Evolutionary conservation across 2,113 vertebrate species (phyloP), one percentile per base, ranked within the genome.

Genomic region (Amazona vittata): DNA sequence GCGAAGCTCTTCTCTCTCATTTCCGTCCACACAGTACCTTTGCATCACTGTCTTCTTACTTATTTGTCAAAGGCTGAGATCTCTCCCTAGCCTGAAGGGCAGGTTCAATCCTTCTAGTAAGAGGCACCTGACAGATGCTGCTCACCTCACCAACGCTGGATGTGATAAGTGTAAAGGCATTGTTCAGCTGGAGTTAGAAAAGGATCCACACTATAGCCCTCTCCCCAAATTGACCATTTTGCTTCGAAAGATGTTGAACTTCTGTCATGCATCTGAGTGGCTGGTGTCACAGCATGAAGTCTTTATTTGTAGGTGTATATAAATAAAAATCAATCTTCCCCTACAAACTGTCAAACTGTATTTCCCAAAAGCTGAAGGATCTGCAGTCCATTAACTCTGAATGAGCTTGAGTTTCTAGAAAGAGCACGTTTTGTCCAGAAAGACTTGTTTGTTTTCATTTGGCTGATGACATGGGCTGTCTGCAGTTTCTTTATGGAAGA

Each of bases 391-490:
- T 83, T 89, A 90, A 77, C 50, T 69, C 53, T 88, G 64, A 81
- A 60, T 59, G 33, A 93, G 39, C 22, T 47, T 9, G n/a, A 10
- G 44, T 89, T 68, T 92, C 68, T 37, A 35, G 78, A 59, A 96
- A 43, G 49, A 93, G 52, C 25, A 46, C 11, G 12, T 88, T 84
- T 83, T 46, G 11, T 63, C 85, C 55, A 77, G 69, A 85, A 91
- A 89, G 53, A 31, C 33, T 67, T 47, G 31, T 69, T 92, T 84
- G 14, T 82, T 95, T 91, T 91, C 52, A 73, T 95, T 53, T 91
- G 57, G 24, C 57, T 91, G 82, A 59, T 87, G 67, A 55, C 41
- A 10, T 16, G 57, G 28, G 4, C 57, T 91, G 52, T 82, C 90
- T 94, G 24, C 49, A 37, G 21, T 52, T 91, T 80, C 55, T 71